Conservation (phyloP, 1,140 invertebrate genomes). For the Geopemphigus sp. region DNA sequence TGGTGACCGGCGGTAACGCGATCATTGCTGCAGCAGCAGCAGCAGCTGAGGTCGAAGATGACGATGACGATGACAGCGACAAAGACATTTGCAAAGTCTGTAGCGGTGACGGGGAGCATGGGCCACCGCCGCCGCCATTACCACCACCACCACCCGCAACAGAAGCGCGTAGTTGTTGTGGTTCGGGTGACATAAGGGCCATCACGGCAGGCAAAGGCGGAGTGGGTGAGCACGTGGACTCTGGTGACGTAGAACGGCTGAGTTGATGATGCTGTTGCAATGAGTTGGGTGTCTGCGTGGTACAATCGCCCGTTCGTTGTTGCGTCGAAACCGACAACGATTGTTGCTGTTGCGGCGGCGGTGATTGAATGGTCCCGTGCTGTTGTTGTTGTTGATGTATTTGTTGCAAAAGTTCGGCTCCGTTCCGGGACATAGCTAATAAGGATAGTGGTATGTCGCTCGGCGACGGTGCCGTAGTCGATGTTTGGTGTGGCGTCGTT, state of each 20-base stretch:
- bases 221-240: conserved; percentile 34
- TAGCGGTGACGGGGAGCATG: conserved; percentile 54
- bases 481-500: no score
- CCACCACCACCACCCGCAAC: no score
- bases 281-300: conserved; percentile 55
- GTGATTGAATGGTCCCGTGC: conserved; percentile 54
- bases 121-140: no score
- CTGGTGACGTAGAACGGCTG: conserved; percentile 58
- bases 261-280: conserved; percentile 58
- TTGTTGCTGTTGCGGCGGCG: conserved; percentile 51
- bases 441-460: background rate
- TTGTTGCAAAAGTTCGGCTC: background rate
- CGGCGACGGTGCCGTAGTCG: conserved; percentile 41
- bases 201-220: conserved; percentile 52
- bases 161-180: conserved; percentile 55
- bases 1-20: no score
- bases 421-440: background rate
- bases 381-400: background rate
- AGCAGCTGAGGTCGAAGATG: background rate
- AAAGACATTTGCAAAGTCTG: background rate
- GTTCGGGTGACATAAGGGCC: background rate
- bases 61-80: background rate
- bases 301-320: conserved; percentile 50
- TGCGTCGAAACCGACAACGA: conserved; percentile 52
- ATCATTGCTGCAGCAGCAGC: no score